A percentile compares a stretch with the other conserved stretches of the same genome.
These are phyloP conservation scores for Adelphocoris suturalis DNA, from an alignment of 2,888 invertebrate genomes.

Conservation along the genomic window DNA sequence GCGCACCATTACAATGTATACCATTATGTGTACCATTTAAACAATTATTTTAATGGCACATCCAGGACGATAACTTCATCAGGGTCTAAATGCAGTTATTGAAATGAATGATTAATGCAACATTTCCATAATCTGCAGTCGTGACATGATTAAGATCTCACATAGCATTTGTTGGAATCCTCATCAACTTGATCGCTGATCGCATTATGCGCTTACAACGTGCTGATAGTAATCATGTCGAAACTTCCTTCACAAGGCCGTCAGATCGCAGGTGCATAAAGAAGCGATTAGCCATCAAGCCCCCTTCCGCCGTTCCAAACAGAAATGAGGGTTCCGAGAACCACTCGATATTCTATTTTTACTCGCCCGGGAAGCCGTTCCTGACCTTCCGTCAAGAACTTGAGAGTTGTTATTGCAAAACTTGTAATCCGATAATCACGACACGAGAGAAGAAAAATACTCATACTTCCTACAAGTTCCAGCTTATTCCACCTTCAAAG, in stretches of 20 bases:
- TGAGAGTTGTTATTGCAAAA: conserved; percentile 39
- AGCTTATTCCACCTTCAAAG: too few relatives aligned
- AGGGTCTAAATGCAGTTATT: too few relatives aligned
- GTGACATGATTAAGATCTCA: too few relatives aligned
- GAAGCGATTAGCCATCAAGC: background rate
- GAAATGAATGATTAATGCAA: too few relatives aligned
- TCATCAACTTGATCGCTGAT: background rate
- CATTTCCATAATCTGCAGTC: too few relatives aligned
- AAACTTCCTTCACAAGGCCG: background rate
- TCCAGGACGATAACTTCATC: too few relatives aligned
- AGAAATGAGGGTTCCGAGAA: conserved; percentile 4
- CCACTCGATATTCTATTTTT: conserved; percentile 30
- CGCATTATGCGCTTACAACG: background rate
- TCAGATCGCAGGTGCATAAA: background rate
- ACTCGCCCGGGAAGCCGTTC: background rate
- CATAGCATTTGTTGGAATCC: background rate
- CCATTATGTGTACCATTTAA: too few relatives aligned
- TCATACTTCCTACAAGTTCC: conserved; percentile 2
- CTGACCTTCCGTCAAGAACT: conserved; percentile 2
- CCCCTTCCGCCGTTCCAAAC: conserved; percentile 2
- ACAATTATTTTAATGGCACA: too few relatives aligned
- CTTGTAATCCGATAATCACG: conserved; percentile 27
- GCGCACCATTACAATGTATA: too few relatives aligned
- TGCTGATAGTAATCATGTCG: background rate
- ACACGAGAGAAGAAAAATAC: conserved; percentile 11